phyloP scores from a whole-genome alignment of 2,797 vertebrate species.

The Neomorphus geoffroyi region DNA sequence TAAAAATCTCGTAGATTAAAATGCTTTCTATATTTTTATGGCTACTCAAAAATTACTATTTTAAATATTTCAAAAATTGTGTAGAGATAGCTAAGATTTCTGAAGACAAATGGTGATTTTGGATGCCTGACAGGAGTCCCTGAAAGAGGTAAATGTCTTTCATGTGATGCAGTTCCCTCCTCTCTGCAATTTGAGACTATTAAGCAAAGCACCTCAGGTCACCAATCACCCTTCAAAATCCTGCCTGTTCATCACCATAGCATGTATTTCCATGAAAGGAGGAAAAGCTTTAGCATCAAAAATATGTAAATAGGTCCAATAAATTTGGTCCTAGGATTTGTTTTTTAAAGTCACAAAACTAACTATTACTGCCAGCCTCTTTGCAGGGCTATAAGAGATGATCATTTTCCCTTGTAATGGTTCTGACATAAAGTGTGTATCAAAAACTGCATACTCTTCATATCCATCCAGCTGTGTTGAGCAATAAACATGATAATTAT shows the following conservation, averaged over 20 bases:
- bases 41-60: background rate
- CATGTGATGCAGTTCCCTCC: background rate
- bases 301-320: background rate
- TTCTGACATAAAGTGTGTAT: conserved; percentile 52
- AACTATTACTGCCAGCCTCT: conserved; percentile 5
- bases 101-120: background rate
- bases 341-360: conserved; percentile 37
- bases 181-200: background rate
- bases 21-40: background rate
- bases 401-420: conserved; percentile 53
- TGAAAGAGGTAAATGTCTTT: background rate
- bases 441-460: conserved; percentile 66
- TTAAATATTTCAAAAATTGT: background rate
- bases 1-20: no score
- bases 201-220: conserved; percentile 1
- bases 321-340: conserved; percentile 31
- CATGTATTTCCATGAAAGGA: background rate
- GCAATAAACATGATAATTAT: conserved; percentile 69
- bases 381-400: conserved; percentile 43
- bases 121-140: background rate
- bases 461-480: conserved; percentile 59
- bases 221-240: conserved; percentile 38
- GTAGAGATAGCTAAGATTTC: background rate
- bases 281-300: background rate
- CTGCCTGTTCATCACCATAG: background rate